Evolutionary conservation across 2,888 invertebrate genomes (phyloP), one percentile per base, ranked within the genome.

Genomic region (Phlogophora meticulosa): DNA sequence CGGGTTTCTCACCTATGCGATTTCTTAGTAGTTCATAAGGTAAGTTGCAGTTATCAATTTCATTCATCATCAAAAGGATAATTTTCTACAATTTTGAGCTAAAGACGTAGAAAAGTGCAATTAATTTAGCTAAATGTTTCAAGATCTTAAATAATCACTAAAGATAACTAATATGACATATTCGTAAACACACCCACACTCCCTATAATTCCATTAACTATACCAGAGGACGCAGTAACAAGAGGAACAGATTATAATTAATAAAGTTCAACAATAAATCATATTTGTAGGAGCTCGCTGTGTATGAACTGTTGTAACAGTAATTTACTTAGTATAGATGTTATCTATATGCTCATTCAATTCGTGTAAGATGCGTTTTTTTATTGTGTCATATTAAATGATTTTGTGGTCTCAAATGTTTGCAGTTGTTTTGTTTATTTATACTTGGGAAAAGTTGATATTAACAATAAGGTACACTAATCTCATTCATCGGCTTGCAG

Each of bases 201-300:
- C 36, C 34, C 24, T 38, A 52, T 65, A 70, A 77, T 80, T 76
- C 79, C 80, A 84, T 86, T 80, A 81, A 82, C 83, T 81, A 79
- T 76, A 65, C 72, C 73, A 73, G 77, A 85, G 84, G 84, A 84
- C 82, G 85, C 86, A 87, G 85, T 84, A 81, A 73, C 61, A 78
- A 84, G 78, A 80, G 78, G 79, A 84, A 85, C 83, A 85, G 85
- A 88, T 88, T 86, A 86, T 85, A 87, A 89, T 89, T 88, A 88
- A 85, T 87, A 85, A 87, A 87, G 81, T 83, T 84, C 79, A 75
- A 76, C 83, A 72, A 83, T 89, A 87, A 88, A 83, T 88, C 87
- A 84, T 82, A 73, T 66, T 64, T 64, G 60, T 57, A 68, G 68
- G 65, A 72, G 61, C 74, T 20, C 64, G 20, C 28, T 57, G 67